Base-by-base conservation (phyloP, 30 jellyfish, hydroid and myxozoan genomes). In the Calvadosia cruxmelitensis region DNA sequence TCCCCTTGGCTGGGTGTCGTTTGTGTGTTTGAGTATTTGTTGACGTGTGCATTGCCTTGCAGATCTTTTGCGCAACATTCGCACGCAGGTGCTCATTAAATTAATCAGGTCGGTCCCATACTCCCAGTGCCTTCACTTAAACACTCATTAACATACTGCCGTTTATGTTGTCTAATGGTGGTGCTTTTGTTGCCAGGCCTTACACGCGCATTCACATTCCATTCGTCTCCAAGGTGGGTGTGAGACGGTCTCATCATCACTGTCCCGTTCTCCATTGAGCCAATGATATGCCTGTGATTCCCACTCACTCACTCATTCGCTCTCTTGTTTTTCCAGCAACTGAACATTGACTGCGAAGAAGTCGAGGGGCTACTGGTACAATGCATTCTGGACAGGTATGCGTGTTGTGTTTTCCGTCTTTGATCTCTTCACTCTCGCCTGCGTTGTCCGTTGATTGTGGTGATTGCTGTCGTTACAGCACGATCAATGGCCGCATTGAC, bases 151-250 rank as follows among this genome's bases (percentile, higher is more conserved):
- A 42, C 57, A 42, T 42, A 5, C 20, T 5, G 20, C 57, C 10
- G 20, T 20, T 5, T 42, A 20, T 10, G 57, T 42, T 20, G 20
- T 42, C 20, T 20, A 42, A 5, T 42, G 57, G 20, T 42, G 20
- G 10, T 42, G 57, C 20, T 5, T 42, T 42, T 5, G 20, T 42
- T 42, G 10, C 57, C 10, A 91, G 99, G 64, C 99, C 99, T 13
- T 91, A 91, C 79, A 91, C 95, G 12, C 53, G 94, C 50, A 91
- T 91, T 2, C 99, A 91, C 48, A 91, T 91, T 50, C 99, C 99
- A 31, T 91, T 91, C 63, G 81, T 91, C 5, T 91, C 99, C 16
- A 83, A 91, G 94, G 99, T 91, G 35, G 33, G 76, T 53, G 13
- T n/a, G n/a, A n/a, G n/a, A n/a, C n/a, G n/a, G n/a, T n/a, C n/a